Conservation (phyloP, 2,888 invertebrate genomes). For the Muschampia plurimacula region DNA sequence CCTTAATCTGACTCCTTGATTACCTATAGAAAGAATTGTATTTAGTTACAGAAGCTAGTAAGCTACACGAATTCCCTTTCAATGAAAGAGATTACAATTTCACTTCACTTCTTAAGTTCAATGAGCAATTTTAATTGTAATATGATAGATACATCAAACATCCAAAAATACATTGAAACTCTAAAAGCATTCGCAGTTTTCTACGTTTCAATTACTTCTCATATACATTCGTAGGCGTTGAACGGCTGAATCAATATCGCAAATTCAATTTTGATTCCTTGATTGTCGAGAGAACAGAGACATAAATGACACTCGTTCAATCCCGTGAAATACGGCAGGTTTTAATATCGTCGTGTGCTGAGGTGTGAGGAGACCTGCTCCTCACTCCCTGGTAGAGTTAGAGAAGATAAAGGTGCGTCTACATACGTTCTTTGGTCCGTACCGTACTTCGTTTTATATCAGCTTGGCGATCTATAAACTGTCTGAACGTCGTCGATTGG, state of each 20-base stretch:
- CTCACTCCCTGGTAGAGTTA: constrained; percentile 47
- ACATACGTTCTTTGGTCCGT: not conserved
- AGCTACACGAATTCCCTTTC: too few relatives aligned
- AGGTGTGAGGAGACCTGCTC: constrained; percentile 53
- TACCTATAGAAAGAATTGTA: too few relatives aligned
- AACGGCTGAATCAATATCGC: constrained; percentile 50
- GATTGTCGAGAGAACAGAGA: constrained; percentile 65
- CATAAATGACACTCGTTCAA: constrained; percentile 65
- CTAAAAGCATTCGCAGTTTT: constrained; percentile 20
- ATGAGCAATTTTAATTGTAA: not conserved
- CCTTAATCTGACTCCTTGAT: too few relatives aligned
- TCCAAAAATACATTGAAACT: not conserved
- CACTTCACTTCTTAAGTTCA: not conserved
- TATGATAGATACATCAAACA: constrained; percentile 4
- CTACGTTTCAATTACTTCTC: constrained; percentile 33
- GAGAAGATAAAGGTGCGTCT: constrained; percentile 41
- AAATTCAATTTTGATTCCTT: constrained; percentile 67
- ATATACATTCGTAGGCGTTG: constrained; percentile 17
- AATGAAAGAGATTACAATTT: not conserved
- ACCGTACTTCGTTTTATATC: not conserved
- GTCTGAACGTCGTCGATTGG: too few relatives aligned
- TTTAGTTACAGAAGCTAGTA: too few relatives aligned
- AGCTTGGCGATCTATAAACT: not conserved
- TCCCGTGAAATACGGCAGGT: constrained; percentile 72
- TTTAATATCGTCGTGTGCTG: constrained; percentile 65